Conservation (phyloP, 1,140 invertebrate genomes). For the Drosophila serrata region DNA sequence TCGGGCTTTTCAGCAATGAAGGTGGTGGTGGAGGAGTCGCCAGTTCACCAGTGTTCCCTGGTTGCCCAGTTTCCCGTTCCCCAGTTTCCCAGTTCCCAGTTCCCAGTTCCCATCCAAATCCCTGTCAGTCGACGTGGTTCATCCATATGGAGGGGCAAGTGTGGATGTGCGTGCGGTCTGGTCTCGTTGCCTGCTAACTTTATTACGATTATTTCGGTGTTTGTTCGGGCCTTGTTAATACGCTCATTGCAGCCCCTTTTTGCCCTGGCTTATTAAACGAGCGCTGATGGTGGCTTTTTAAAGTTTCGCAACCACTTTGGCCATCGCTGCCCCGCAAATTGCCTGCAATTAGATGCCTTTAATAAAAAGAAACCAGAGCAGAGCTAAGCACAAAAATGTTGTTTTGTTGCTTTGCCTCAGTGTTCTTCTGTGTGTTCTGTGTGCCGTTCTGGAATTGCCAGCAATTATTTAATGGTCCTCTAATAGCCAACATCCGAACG, state of each 20-base stretch:
- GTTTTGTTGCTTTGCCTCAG: conserved; percentile 26
- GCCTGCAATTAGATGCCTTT: conserved; percentile 76
- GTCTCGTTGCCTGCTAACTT: conserved; percentile 47
- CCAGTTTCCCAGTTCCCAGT: background rate
- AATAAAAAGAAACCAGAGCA: conserved; percentile 39
- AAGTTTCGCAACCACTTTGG: conserved; percentile 51
- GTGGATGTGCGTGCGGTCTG: conserved; percentile 47
- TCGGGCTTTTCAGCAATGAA: conserved; percentile 23
- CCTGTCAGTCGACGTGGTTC: conserved; percentile 30
- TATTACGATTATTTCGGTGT: conserved; percentile 56
- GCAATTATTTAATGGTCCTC: conserved; percentile 82
- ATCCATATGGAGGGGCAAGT: conserved; percentile 19
- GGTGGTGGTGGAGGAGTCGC: conserved; percentile 9
- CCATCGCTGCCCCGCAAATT: conserved; percentile 60
- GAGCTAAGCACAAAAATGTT: conserved; percentile 50
- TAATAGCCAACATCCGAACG: conserved; percentile 82
- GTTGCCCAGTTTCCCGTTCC: background rate
- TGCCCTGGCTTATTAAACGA: conserved; percentile 63
- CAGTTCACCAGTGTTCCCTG: conserved; percentile 5
- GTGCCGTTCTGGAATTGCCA: conserved; percentile 70
- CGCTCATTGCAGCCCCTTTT: conserved; percentile 60
- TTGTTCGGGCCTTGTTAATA: conserved; percentile 57
- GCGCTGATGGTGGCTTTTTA: conserved; percentile 63
- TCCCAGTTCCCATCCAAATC: background rate
- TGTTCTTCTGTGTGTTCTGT: conserved; percentile 31